These are phyloP conservation scores for Eriosoma lanigerum DNA, from an alignment of 1,140 invertebrate species.

Conservation along the genomic window DNA sequence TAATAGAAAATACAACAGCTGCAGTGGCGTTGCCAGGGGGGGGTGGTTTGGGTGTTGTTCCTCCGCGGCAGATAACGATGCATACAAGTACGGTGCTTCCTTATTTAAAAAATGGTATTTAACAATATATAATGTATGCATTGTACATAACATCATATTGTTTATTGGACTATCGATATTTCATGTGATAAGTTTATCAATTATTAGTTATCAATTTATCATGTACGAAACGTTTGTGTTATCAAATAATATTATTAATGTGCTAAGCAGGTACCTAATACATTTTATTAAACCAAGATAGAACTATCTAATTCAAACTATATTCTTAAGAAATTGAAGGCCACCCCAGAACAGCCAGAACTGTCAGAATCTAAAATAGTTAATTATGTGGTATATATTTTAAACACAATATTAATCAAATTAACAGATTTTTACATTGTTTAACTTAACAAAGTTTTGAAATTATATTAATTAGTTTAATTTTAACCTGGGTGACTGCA, in stretches of 20 bases:
- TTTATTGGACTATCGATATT: neutral
- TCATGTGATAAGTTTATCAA: neutral
- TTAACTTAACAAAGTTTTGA: constrained; percentile 1
- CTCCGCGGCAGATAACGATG: too few relatives aligned
- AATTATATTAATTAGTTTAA: neutral
- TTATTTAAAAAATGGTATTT: neutral
- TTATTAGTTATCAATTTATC: constrained; percentile 5
- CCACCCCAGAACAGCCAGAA: neutral
- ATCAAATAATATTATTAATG: too few relatives aligned
- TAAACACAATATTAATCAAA: neutral
- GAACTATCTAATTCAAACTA: neutral
- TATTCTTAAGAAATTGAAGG: neutral
- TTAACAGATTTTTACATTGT: constrained; percentile 5
- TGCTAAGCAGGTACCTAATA: neutral
- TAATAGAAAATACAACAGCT: too few relatives aligned
- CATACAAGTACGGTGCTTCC: too few relatives aligned
- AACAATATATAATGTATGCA: neutral
- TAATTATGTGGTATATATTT: neutral
- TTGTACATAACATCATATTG: neutral
- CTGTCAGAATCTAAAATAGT: neutral
- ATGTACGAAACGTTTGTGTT: neutral
- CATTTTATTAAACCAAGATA: neutral
- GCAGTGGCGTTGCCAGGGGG: too few relatives aligned
- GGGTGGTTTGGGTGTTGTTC: too few relatives aligned
- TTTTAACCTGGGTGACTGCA: neutral